Percentiles rank a stretch among this genome's conserved stretches.
phyloP scores from a whole-genome alignment of 2,797 vertebrate species.

The Mustela erminea region DNA sequence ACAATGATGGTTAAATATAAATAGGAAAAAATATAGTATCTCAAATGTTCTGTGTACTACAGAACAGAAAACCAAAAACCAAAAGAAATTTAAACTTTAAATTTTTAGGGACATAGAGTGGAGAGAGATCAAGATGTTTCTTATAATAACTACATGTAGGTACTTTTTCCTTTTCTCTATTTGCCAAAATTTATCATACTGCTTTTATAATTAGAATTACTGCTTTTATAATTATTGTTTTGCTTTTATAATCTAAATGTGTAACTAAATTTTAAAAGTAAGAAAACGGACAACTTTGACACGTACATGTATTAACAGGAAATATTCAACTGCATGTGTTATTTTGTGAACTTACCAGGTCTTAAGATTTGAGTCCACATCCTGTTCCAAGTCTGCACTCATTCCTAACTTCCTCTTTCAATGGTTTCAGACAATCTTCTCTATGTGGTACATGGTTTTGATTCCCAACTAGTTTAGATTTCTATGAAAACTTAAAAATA shows the following conservation, averaged over 20 bases:
- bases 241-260: neutral
- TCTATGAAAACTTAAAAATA: neutral
- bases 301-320: neutral
- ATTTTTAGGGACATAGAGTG: neutral
- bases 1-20: neutral
- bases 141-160: neutral
- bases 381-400: neutral
- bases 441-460: neutral
- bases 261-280: neutral
- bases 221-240: neutral
- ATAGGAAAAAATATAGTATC: neutral
- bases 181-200: neutral
- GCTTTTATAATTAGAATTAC: neutral
- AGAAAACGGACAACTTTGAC: constrained; percentile 3
- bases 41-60: neutral
- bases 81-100: neutral
- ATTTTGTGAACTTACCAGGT: neutral
- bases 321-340: neutral
- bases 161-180: neutral
- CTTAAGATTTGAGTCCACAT: neutral
- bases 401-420: neutral
- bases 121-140: neutral
- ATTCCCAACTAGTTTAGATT: neutral
- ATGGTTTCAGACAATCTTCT: neutral
- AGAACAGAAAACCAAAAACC: neutral